Base-by-base conservation (phyloP, 1,140 invertebrate genomes). In the Notospermus geniculatus region DNA sequence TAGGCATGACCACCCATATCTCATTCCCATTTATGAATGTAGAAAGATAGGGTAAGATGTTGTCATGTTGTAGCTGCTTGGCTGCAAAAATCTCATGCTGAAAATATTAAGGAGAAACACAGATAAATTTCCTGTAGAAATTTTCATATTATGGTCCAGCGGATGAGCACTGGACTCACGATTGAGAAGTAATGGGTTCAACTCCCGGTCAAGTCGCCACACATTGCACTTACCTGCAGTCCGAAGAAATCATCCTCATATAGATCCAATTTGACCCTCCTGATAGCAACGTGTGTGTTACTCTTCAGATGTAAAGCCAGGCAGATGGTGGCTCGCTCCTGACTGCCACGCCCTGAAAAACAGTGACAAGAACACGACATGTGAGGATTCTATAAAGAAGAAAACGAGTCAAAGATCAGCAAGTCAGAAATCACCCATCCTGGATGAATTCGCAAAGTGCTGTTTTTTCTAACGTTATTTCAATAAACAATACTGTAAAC, bases 1-100 rank as follows among this genome's bases (percentile, higher is more conserved):
- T 80, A 2, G 91, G 90, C 65, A 87, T 88, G 17, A 93, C 85
- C 2, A 91, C 84, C 81, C 88, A 91, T n/a, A 92, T 80, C 75
- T 91, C 86, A 58, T 85, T 84, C 11, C 86, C 86, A 66, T 84
- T 83, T 0, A 92, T 87, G 83, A 92, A 93, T 39, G 88, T 86
- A 54, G 86, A 86, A 59, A 88, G 81, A 70, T 88, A 88, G 50
- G 86, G 85, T 30, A 92, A 80, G 56, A 93, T 85, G 78, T 92
- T 90, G 28, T 85, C 83, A 79, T 93, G 91, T 57, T 88, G 86
- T n/a, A 93, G 80, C 71, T 91, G 89, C 59, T 87, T 85, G 52
- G 79, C 80, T 13, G 88, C 86, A 54, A 87, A 76, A 41, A 92
- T 87, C 78, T 93, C 90, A 83, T 91, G 86, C 85, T 88, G 84